Conservation (phyloP, 1,140 invertebrate genomes). For the Zaprionus vittiger region DNA sequence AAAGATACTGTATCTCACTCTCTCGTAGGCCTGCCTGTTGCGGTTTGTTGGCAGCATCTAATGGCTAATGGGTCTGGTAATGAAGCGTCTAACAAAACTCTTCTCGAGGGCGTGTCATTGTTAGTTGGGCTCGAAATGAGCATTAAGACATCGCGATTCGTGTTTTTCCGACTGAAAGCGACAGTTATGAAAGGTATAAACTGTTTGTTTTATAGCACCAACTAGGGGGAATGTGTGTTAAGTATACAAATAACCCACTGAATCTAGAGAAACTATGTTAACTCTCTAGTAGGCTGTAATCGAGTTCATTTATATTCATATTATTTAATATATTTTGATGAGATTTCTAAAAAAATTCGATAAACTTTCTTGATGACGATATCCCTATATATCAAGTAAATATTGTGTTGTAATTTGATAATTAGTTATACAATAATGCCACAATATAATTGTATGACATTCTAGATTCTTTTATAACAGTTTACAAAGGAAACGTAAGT, state of each 20-base stretch:
- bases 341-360: no score
- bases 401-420: background rate
- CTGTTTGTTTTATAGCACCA: background rate
- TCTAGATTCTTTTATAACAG: background rate
- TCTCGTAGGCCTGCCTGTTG: background rate
- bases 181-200: conserved; percentile 24
- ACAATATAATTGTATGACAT: background rate
- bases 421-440: background rate
- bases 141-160: conserved; percentile 20
- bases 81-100: conserved; percentile 48
- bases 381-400: background rate
- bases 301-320: background rate
- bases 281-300: background rate
- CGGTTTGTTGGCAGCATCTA: conserved; percentile 31
- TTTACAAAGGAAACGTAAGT: background rate
- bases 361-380: background rate
- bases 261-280: background rate
- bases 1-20: background rate
- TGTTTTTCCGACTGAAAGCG: conserved; percentile 19
- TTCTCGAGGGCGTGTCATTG: conserved; percentile 25
- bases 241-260: background rate
- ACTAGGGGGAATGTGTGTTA: background rate
- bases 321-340: background rate
- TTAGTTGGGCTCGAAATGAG: conserved; percentile 8
- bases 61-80: conserved; percentile 38